These are phyloP conservation scores for Drosophila mercatorum DNA, from an alignment of 2,888 invertebrate genomes.

Conservation along the genomic window DNA sequence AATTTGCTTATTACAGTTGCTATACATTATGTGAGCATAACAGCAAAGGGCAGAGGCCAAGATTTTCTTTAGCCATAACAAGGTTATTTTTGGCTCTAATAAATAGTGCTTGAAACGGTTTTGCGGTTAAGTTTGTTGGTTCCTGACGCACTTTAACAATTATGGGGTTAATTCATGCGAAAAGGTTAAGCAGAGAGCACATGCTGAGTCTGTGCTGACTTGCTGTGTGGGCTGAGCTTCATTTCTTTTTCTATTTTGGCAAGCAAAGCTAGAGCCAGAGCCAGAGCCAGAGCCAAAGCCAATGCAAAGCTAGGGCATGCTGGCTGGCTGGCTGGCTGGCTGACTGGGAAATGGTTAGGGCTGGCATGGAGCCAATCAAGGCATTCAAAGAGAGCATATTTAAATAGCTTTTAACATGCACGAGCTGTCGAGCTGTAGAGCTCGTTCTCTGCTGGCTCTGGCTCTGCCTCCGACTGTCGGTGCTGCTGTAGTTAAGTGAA, in stretches of 20 bases:
- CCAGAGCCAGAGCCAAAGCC: conserved; percentile 4
- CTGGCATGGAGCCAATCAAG: conserved; percentile 72
- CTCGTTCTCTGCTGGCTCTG: not conserved
- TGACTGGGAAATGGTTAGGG: conserved; percentile 22
- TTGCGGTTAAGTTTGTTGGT: not conserved
- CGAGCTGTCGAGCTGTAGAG: conserved; percentile 62
- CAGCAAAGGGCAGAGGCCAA: not conserved
- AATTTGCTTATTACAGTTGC: not conserved
- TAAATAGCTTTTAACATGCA: conserved; percentile 79
- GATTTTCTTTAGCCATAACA: not conserved
- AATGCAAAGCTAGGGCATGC: conserved; percentile 22
- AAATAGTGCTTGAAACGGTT: not conserved
- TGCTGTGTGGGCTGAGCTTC: not conserved
- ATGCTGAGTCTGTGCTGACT: not conserved
- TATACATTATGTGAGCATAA: not conserved
- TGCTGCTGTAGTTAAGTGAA: conserved; percentile 72
- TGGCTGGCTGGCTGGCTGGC: conserved; percentile 2
- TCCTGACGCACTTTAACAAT: conserved; percentile 30
- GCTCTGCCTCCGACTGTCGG: conserved; percentile 11
- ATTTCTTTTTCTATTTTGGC: conserved; percentile 33
- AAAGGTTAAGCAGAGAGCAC: conserved; percentile 39
- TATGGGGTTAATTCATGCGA: conserved; percentile 61
- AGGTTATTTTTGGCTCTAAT: not conserved
- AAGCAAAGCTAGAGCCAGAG: conserved; percentile 10
- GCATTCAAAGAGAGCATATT: conserved; percentile 80